Conservation (phyloP, 64 coral and sea anemone species). For the Actinia equina region DNA sequence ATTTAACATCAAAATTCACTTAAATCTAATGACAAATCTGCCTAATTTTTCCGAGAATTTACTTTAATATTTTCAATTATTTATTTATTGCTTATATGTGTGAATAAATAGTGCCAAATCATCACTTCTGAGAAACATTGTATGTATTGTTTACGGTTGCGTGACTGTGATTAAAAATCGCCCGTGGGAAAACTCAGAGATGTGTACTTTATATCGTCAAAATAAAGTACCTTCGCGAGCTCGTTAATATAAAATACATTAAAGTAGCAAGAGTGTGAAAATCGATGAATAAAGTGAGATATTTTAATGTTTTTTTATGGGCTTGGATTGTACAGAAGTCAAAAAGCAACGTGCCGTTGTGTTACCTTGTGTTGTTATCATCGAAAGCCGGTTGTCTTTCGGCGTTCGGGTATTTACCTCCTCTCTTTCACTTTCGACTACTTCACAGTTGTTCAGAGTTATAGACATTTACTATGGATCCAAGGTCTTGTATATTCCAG, state of each 20-base stretch:
- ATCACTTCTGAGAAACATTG: not conserved
- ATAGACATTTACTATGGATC: not conserved
- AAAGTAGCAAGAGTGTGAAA: not conserved
- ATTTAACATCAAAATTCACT: not conserved
- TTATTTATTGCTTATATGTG: not conserved
- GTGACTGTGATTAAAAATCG: not conserved
- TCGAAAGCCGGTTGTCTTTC: not conserved
- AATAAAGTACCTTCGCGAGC: not conserved
- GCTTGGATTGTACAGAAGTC: not conserved
- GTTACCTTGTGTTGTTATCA: not conserved
- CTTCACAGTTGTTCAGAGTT: not conserved
- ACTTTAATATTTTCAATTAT: not conserved
- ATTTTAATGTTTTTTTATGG: not conserved
- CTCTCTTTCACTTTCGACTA: not conserved
- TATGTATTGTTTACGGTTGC: not conserved
- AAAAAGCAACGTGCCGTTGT: not conserved
- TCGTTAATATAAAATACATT: not conserved
- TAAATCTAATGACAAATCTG: not conserved
- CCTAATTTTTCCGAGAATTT: not conserved
- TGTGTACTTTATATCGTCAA: not conserved
- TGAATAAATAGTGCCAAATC: not conserved
- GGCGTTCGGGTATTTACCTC: not conserved
- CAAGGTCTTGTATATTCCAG: not conserved
- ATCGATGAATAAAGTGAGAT: not conserved
- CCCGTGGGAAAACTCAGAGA: not conserved